Percentiles rank a stretch among this genome's conserved stretches.
Evolutionary conservation across 2,888 invertebrate species (phyloP).

Genomic region (Petrophora chlorosata): DNA sequence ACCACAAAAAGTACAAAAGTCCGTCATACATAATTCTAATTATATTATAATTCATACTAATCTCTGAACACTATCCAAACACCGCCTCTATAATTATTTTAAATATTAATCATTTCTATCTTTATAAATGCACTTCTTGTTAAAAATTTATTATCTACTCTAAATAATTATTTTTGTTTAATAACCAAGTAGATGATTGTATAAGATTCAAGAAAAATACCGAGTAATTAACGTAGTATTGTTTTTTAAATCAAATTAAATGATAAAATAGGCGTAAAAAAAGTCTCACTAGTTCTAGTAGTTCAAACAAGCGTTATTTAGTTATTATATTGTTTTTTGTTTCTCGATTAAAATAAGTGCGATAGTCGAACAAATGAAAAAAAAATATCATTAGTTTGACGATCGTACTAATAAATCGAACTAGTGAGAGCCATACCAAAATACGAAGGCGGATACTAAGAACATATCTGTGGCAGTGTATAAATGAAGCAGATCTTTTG

Average conservation of each 20-base stretch:
- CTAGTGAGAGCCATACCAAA: too few relatives aligned
- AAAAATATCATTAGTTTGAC: too few relatives aligned
- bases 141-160: constrained; percentile 64
- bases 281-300: too few relatives aligned
- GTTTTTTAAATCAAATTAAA: neutral
- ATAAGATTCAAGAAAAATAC: too few relatives aligned
- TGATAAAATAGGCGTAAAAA: neutral
- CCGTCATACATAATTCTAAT: constrained; percentile 61
- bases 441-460: constrained; percentile 11
- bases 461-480: neutral
- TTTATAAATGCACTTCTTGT: constrained; percentile 82
- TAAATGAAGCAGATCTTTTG: constrained; percentile 22
- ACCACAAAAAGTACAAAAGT: constrained; percentile 81
- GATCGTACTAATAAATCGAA: too few relatives aligned
- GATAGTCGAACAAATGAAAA: too few relatives aligned
- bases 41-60: constrained; percentile 52
- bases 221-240: too few relatives aligned
- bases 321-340: too few relatives aligned
- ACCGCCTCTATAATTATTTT: constrained; percentile 60
- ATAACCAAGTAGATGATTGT: too few relatives aligned
- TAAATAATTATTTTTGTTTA: constrained; percentile 48
- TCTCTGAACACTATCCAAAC: constrained; percentile 74
- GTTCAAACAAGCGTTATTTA: too few relatives aligned
- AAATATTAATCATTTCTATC: constrained; percentile 72
- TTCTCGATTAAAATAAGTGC: too few relatives aligned